Evolutionary conservation across 2,113 vertebrate genomes (phyloP).

Genomic region (Tricholaema leucomelas): DNA sequence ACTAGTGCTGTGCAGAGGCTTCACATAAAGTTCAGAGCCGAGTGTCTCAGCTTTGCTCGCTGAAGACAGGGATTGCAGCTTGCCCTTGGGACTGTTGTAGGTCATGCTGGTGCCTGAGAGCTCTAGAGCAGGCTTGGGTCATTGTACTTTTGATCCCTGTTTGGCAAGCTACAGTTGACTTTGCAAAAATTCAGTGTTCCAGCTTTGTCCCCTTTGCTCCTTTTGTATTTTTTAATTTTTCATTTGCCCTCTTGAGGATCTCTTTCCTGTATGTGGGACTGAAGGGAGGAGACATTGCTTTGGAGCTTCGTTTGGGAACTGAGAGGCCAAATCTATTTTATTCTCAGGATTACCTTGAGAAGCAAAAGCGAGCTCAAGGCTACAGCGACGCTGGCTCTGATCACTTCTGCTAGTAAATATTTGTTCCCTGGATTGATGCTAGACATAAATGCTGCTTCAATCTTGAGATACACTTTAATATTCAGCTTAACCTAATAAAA

Average conservation of each 20-base stretch:
- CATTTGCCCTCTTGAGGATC: neutral
- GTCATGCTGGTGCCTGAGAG: neutral
- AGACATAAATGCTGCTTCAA: neutral
- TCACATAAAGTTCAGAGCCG: neutral
- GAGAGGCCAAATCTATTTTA: neutral
- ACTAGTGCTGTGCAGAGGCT: neutral
- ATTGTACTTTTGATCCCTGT: neutral
- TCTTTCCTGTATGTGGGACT: neutral
- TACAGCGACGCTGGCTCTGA: neutral
- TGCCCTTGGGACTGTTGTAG: neutral
- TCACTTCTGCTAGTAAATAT: neutral
- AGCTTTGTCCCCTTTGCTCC: neutral
- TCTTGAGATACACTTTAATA: neutral
- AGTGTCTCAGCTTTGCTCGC: neutral
- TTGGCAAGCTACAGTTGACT: neutral
- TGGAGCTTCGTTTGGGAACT: neutral
- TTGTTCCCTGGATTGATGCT: neutral
- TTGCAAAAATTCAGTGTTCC: neutral
- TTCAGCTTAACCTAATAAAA: slow-evolving; percentile 15
- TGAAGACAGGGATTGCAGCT: neutral
- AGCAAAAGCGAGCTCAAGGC: neutral
- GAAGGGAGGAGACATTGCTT: neutral
- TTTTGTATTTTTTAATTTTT: neutral
- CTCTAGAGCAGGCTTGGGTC: neutral
- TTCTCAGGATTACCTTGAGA: neutral